phyloP scores from a whole-genome alignment of 2,888 invertebrate genomes.

The Eilema caniola region DNA sequence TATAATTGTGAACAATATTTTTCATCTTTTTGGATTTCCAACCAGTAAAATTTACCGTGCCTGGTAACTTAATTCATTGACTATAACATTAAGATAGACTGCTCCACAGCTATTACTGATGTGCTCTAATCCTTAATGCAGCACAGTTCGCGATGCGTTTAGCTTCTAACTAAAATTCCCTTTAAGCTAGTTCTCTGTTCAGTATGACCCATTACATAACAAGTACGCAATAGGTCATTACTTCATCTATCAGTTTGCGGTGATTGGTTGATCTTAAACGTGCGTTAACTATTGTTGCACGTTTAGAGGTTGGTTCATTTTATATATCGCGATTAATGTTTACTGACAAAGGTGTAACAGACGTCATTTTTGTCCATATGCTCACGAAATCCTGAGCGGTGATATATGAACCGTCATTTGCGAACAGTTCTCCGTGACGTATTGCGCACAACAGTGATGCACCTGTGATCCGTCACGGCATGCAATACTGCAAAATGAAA shows the following conservation, averaged over 20 bases:
- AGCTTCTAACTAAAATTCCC: background rate
- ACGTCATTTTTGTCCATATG: slow-evolving; percentile 49
- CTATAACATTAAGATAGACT: no score
- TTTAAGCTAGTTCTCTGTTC: background rate
- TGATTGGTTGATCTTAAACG: no score
- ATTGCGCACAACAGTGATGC: slow-evolving; percentile 55
- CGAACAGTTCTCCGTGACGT: slow-evolving; percentile 51
- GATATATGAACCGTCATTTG: slow-evolving; percentile 61
- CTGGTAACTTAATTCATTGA: no score
- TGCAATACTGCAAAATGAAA: slow-evolving; percentile 57
- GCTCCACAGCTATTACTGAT: background rate
- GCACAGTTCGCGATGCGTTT: background rate
- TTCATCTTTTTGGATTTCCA: no score
- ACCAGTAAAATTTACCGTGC: no score
- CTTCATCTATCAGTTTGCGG: no score
- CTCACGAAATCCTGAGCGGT: slow-evolving; percentile 44
- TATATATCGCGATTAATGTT: background rate
- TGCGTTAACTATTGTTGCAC: no score
- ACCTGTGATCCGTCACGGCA: slow-evolving; percentile 62
- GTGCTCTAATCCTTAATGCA: background rate
- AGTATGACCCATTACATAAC: background rate
- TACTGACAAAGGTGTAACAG: slow-evolving; percentile 42
- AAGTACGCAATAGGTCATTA: no score
- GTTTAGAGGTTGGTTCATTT: background rate
- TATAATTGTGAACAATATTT: no score